These are phyloP conservation scores for Bugula neritina DNA, from an alignment of 2,888 invertebrate genomes.

Conservation along the genomic window DNA sequence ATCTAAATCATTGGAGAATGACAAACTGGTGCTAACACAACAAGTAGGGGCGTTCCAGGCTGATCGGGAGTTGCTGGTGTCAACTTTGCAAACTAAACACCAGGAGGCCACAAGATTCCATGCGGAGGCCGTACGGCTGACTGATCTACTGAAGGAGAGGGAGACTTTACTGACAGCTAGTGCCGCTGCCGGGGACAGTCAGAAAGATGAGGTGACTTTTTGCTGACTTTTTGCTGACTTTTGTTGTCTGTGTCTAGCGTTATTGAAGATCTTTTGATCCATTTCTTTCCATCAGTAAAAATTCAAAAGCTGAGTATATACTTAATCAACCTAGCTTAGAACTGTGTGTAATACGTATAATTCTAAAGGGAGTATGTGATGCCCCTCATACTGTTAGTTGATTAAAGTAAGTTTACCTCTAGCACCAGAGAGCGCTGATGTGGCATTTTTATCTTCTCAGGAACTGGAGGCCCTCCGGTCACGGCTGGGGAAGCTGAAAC, in stretches of 20 bases:
- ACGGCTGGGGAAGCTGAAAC: constrained; percentile 29
- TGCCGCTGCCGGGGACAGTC: not conserved
- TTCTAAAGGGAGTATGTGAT: no score
- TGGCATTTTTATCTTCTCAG: no score
- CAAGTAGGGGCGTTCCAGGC: constrained; percentile 62
- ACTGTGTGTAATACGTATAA: no score
- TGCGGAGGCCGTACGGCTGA: constrained; percentile 72
- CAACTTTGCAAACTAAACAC: constrained; percentile 69
- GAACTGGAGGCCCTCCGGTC: constrained; percentile 1
- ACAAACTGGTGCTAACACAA: constrained; percentile 59
- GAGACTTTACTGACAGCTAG: not conserved
- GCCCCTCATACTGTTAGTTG: no score
- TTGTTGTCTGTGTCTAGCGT: no score
- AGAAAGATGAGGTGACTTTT: not conserved
- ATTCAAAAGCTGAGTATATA: no score
- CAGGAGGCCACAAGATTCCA: constrained; percentile 79
- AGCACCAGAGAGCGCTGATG: no score
- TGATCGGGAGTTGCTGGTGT: constrained; percentile 54
- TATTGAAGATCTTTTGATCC: no score
- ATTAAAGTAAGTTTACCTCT: no score
- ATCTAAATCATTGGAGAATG: constrained; percentile 34
- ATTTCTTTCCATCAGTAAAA: no score
- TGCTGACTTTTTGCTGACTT: no score
- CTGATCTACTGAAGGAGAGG: constrained; percentile 36
- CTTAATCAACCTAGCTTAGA: no score